Percentiles rank a stretch among this genome's conserved stretches.
phyloP scores from a whole-genome alignment of 2,113 vertebrate genomes.

The Prochilodus magdalenae region DNA sequence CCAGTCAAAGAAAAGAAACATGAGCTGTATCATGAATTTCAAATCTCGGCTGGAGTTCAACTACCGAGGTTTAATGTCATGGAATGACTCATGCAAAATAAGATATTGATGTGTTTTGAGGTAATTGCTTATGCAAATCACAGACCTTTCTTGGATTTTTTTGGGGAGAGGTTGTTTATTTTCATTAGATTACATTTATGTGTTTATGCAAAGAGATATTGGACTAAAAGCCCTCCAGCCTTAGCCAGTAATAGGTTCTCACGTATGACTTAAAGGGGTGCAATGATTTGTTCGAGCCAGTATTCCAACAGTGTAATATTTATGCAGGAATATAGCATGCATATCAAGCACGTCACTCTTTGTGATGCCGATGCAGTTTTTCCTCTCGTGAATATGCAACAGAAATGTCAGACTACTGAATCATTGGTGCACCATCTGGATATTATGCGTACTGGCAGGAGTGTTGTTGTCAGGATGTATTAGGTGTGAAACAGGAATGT shows the following conservation, averaged over 20 bases:
- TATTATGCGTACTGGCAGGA: constrained; percentile 68
- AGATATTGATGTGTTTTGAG: neutral
- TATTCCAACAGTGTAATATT: neutral
- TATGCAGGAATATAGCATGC: constrained; percentile 9
- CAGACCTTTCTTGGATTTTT: neutral
- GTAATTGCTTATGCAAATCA: neutral
- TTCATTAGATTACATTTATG: neutral
- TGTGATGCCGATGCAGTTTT: constrained; percentile 37
- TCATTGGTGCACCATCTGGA: constrained; percentile 77
- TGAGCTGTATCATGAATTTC: neutral
- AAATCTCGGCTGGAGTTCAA: neutral
- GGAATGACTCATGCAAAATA: neutral
- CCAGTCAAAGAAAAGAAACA: constrained; percentile 17
- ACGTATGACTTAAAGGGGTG: neutral
- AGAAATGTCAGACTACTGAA: constrained; percentile 78
- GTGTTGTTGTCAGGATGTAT: constrained; percentile 68
- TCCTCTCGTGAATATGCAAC: constrained; percentile 67
- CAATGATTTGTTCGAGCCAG: neutral
- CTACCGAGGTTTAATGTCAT: neutral
- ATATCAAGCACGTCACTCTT: constrained; percentile 23
- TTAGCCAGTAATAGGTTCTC: neutral
- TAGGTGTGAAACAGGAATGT: constrained; percentile 54
- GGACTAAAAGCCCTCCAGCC: neutral
- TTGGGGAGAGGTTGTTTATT: neutral
- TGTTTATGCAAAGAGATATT: constrained; percentile 7